phyloP scores from a whole-genome alignment of 2,113 vertebrate species.

The Anser brachyrhynchus region DNA sequence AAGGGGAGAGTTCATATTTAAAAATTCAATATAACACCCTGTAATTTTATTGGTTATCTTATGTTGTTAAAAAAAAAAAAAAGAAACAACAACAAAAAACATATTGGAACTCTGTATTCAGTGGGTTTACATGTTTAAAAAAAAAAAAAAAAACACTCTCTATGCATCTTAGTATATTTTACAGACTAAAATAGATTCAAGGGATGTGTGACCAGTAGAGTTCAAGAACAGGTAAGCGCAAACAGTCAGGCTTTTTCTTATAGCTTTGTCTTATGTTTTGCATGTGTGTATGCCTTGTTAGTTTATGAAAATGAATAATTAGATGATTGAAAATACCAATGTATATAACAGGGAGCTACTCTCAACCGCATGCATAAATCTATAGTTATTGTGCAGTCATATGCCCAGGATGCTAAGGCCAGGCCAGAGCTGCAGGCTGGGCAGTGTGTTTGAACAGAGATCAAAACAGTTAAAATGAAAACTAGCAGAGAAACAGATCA shows the following conservation, averaged over 20 bases:
- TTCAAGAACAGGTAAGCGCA: neutral
- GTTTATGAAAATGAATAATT: neutral
- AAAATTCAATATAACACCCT: conserved; percentile 10
- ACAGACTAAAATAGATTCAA: neutral
- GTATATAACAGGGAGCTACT: neutral
- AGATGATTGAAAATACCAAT: neutral
- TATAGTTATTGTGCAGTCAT: neutral
- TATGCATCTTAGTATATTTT: conserved; percentile 36
- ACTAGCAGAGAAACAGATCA: neutral
- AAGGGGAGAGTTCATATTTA: conserved; percentile 30
- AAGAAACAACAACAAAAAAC: no score
- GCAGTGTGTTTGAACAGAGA: no score
- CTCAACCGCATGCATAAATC: neutral
- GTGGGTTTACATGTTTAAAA: conserved; percentile 1
- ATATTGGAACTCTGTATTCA: conserved; percentile 52
- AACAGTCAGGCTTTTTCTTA: no score
- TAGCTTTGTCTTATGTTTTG: neutral
- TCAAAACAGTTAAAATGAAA: neutral
- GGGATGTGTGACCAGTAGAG: neutral
- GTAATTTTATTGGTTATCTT: conserved; percentile 61
- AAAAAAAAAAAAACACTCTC: conserved; percentile 7
- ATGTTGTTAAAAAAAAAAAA: conserved; percentile 47
- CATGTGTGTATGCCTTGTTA: neutral
- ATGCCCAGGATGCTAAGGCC: neutral
- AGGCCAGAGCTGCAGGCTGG: neutral